A percentile compares a stretch with the other conserved stretches of the same genome.
phyloP scores from a whole-genome alignment of 2,113 vertebrate genomes.

The Aegotheles bennettii region DNA sequence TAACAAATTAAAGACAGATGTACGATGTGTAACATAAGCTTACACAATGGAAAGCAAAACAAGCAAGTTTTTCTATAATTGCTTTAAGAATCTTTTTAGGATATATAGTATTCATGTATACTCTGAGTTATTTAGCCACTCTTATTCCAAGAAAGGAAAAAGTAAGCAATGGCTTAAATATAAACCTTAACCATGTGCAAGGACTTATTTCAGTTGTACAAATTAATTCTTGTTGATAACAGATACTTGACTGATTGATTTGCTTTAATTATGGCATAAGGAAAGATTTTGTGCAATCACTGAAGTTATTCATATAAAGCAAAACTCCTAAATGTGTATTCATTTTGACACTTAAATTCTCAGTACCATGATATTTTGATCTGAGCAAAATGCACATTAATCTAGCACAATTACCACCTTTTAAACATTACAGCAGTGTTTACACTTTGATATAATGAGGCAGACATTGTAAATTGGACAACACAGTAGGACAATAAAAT shows the following conservation, averaged over 20 bases:
- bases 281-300: not conserved
- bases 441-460: not conserved
- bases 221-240: slow-evolving; percentile 20
- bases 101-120: not conserved
- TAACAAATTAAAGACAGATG: not conserved
- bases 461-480: not conserved
- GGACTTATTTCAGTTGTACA: not conserved
- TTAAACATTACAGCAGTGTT: not conserved
- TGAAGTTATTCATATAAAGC: not conserved
- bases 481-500: not conserved
- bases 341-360: not conserved
- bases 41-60: not conserved
- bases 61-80: not conserved
- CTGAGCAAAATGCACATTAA: not conserved
- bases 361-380: not conserved
- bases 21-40: not conserved
- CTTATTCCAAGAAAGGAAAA: slow-evolving; percentile 14
- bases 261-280: not conserved
- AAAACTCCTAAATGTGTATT: not conserved
- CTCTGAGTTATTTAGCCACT: slow-evolving; percentile 18
- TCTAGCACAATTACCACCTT: not conserved
- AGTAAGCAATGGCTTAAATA: not conserved
- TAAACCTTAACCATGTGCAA: not conserved
- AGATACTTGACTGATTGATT: not conserved
- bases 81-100: not conserved